These are phyloP conservation scores for Microhierax caerulescens DNA, from an alignment of 2,797 vertebrate species.

Conservation along the genomic window DNA sequence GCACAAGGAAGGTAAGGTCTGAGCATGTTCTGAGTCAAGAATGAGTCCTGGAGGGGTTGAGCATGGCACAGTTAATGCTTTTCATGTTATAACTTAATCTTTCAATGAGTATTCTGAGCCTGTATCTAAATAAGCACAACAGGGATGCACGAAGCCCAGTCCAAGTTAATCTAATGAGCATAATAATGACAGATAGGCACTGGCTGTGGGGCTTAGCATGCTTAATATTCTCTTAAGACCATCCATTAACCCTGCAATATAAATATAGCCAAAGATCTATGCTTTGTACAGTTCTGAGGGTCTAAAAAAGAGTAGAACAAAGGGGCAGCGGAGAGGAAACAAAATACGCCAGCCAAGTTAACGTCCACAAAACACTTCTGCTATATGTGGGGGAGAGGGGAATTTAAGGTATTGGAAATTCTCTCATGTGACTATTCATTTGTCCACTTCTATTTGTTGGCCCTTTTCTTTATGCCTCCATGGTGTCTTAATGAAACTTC, in stretches of 20 bases:
- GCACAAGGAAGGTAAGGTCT: not conserved
- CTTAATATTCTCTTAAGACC: not conserved
- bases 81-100: not conserved
- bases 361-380: not conserved
- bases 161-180: not conserved
- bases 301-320: not conserved
- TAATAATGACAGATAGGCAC: not conserved
- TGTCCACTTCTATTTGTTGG: not conserved
- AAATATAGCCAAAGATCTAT: not conserved
- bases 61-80: not conserved
- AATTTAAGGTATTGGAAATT: not conserved
- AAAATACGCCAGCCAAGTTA: not conserved
- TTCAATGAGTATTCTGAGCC: not conserved
- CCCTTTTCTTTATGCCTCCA: not conserved
- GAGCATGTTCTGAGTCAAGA: not conserved
- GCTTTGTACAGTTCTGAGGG: not conserved
- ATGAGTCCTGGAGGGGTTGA: not conserved
- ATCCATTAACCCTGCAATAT: not conserved
- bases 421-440: not conserved
- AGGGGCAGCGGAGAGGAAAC: not conserved
- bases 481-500: not conserved
- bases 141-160: not conserved
- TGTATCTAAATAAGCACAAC: not conserved
- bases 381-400: not conserved
- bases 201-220: not conserved